These are phyloP conservation scores for Camelus bactrianus DNA, from an alignment of 2,113 vertebrate genomes.

Conservation along the genomic window DNA sequence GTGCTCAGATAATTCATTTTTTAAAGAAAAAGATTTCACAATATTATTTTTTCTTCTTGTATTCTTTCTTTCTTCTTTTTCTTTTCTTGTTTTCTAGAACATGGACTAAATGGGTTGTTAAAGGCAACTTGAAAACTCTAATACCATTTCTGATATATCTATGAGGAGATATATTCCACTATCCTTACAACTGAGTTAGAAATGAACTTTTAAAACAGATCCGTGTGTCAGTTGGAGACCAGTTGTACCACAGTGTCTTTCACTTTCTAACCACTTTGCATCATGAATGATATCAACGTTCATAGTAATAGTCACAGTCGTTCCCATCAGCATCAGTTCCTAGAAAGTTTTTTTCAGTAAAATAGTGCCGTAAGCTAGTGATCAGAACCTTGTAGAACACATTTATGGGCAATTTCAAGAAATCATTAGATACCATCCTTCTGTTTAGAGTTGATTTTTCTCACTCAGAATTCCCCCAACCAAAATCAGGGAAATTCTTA, in stretches of 20 bases:
- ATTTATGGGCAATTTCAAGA: not conserved
- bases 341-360: conserved; percentile 31
- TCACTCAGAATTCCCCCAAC: not conserved
- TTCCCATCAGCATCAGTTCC: not conserved
- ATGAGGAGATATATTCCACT: not conserved
- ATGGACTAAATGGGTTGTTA: not conserved
- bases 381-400: not conserved
- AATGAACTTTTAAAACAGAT: conserved; percentile 15
- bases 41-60: not conserved
- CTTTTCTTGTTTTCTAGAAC: not conserved
- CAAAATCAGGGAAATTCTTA: not conserved
- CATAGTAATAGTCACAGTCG: not conserved
- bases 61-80: not conserved
- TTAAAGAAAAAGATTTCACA: not conserved
- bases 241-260: not conserved
- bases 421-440: not conserved
- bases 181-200: not conserved
- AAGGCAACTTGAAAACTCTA: not conserved
- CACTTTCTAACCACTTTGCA: not conserved
- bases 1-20: not conserved
- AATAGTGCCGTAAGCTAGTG: not conserved
- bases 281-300: not conserved
- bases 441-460: not conserved
- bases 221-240: not conserved
- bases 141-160: not conserved